A percentile compares a stretch with the other conserved stretches of the same genome.
These are phyloP conservation scores for Esox lucius DNA, from an alignment of 2,797 vertebrate species.

Conservation along the genomic window DNA sequence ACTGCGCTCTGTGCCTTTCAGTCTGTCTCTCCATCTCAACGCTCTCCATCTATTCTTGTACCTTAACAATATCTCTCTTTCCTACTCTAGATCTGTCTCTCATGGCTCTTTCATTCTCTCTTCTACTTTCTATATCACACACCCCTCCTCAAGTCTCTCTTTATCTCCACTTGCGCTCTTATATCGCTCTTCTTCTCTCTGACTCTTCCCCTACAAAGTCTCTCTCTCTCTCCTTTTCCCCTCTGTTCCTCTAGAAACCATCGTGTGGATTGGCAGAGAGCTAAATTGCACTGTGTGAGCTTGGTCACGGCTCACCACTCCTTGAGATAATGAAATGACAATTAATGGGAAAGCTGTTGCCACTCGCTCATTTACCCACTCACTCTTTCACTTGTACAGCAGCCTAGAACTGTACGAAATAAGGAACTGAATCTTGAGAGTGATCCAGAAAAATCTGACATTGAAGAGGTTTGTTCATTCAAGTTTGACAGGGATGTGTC, in stretches of 20 bases:
- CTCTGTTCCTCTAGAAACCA: constrained; percentile 18
- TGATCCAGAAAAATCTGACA: neutral
- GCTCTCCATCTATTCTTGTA: neutral
- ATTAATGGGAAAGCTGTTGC: constrained; percentile 79
- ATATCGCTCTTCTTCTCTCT: neutral
- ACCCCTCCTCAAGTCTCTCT: neutral
- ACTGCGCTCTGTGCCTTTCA: neutral
- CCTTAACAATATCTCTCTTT: neutral
- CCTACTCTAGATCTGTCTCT: too few species aligned
- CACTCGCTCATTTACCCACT: constrained; percentile 63
- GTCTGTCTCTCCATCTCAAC: neutral
- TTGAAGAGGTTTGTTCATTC: too few species aligned
- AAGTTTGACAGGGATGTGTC: neutral
- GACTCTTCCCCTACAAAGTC: neutral
- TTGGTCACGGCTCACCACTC: constrained; percentile 77
- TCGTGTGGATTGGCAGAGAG: constrained; percentile 66
- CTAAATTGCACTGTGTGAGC: constrained; percentile 76
- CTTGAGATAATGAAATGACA: constrained; percentile 81
- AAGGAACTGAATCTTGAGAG: neutral
- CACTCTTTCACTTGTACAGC: constrained; percentile 45
- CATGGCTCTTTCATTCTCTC: neutral
- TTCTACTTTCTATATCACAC: neutral
- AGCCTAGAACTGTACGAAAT: constrained; percentile 36
- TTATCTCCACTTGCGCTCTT: neutral
- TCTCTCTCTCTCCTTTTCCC: neutral